Evolutionary conservation across 2,797 vertebrate species (phyloP).

Genomic region (Leptatherina wallacei): DNA sequence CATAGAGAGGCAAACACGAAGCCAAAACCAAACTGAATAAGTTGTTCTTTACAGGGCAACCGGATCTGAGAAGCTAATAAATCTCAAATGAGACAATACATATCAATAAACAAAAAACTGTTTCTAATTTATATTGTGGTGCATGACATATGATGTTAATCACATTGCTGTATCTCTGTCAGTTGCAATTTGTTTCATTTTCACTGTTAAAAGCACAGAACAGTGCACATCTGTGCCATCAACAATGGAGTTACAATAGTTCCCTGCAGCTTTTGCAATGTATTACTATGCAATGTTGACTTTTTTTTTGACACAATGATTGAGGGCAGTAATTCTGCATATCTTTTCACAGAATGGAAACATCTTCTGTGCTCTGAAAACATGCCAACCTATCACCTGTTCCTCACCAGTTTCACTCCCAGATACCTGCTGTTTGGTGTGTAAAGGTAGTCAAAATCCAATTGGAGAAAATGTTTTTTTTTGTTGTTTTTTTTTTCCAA

Average conservation of each 20-base stretch:
- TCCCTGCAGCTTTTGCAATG: background rate
- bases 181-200: background rate
- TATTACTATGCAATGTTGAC: background rate
- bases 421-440: slow-evolving; percentile 92
- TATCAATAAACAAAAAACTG: slow-evolving; percentile 11
- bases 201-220: background rate
- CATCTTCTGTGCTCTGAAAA: slow-evolving; percentile 94
- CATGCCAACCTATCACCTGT: slow-evolving; percentile 89
- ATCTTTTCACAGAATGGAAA: slow-evolving; percentile 88
- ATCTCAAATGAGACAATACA: slow-evolving; percentile 21
- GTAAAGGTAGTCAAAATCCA: slow-evolving; percentile 85
- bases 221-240: background rate
- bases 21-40: slow-evolving; percentile 20
- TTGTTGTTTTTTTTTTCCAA: slow-evolving; percentile 17
- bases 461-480: slow-evolving; percentile 11
- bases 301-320: background rate
- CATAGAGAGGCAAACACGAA: background rate
- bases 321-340: background rate
- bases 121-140: background rate
- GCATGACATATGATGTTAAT: background rate
- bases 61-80: slow-evolving; percentile 29
- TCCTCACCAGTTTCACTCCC: slow-evolving; percentile 82
- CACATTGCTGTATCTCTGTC: slow-evolving; percentile 8
- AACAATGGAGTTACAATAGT: no score
- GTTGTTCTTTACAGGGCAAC: slow-evolving; percentile 16